These are phyloP conservation scores for Stenolophus ochropezus DNA, from an alignment of 2,888 invertebrate genomes.

Conservation along the genomic window DNA sequence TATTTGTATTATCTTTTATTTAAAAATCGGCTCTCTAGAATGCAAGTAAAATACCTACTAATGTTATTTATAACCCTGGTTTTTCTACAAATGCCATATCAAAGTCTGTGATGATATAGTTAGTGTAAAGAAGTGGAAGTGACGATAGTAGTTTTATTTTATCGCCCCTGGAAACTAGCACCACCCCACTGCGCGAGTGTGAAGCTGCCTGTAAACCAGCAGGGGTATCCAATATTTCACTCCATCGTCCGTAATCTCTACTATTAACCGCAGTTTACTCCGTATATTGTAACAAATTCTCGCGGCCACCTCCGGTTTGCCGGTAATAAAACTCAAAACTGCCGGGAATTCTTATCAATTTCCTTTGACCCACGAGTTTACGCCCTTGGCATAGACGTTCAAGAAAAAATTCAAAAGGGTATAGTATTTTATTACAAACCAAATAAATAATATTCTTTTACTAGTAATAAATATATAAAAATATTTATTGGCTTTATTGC, in stretches of 20 bases:
- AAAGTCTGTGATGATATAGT: too few species aligned
- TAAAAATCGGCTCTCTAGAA: too few species aligned
- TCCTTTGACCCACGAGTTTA: not conserved
- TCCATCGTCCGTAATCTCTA: not conserved
- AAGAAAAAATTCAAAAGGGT: not conserved
- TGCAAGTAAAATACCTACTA: too few species aligned
- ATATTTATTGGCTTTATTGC: too few species aligned
- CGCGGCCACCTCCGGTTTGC: not conserved
- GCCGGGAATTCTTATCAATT: slow-evolving; percentile 43
- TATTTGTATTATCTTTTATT: too few species aligned
- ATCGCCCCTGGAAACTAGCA: not conserved
- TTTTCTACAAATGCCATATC: too few species aligned
- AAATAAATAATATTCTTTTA: too few species aligned
- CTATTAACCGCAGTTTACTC: slow-evolving; percentile 30
- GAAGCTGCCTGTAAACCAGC: not conserved
- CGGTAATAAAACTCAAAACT: slow-evolving; percentile 31
- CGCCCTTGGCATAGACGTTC: not conserved
- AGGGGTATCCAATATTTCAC: not conserved
- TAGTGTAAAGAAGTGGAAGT: too few species aligned
- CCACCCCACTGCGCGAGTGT: not conserved
- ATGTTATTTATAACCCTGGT: too few species aligned
- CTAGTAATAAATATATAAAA: too few species aligned
- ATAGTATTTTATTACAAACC: not conserved
- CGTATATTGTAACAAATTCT: slow-evolving; percentile 44
- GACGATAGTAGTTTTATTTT: not conserved